Conservation (phyloP, 2,888 invertebrate species). For the Strigamia transsilvanica region DNA sequence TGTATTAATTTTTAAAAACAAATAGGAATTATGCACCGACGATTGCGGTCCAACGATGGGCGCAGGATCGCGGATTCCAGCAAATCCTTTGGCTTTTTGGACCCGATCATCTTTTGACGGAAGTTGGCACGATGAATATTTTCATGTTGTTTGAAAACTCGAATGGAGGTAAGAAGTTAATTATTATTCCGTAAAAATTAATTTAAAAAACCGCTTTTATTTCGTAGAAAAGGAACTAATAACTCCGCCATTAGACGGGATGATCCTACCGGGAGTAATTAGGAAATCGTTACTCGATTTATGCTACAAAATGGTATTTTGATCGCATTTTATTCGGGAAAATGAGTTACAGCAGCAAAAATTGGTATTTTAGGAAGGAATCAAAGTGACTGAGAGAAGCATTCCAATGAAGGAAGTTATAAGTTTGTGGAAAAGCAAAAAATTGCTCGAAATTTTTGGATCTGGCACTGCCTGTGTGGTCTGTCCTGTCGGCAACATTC, state of each 20-base stretch:
- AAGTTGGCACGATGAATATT: slow-evolving; percentile 98
- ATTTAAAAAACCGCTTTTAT: slow-evolving; percentile 53
- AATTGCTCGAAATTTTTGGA: slow-evolving; percentile 96
- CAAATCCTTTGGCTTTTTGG: slow-evolving; percentile 98
- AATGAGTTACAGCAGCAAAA: neutral
- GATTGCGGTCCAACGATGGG: slow-evolving; percentile 69
- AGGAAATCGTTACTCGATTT: slow-evolving; percentile 86
- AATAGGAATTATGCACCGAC: slow-evolving; percentile 69
- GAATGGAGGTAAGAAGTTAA: slow-evolving; percentile 79
- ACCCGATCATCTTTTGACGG: slow-evolving; percentile 89
- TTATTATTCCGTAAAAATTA: neutral
- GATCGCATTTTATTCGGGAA: neutral
- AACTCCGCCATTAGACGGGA: slow-evolving; percentile 91
- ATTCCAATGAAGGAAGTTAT: slow-evolving; percentile 86
- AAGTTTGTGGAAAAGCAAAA: slow-evolving; percentile 61
- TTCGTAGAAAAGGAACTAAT: slow-evolving; percentile 84
- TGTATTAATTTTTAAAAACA: neutral
- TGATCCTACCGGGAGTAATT: slow-evolving; percentile 95
- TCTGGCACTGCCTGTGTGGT: slow-evolving; percentile 97
- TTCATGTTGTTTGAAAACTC: slow-evolving; percentile 88
- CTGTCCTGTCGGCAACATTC: slow-evolving; percentile 86
- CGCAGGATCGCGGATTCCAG: slow-evolving; percentile 83
- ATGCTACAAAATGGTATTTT: slow-evolving; percentile 76
- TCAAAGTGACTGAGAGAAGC: slow-evolving; percentile 79
- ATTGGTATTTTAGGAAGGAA: slow-evolving; percentile 69